These are phyloP conservation scores for Tupiocoris notatus DNA, from an alignment of 2,888 invertebrate species.

Conservation along the genomic window DNA sequence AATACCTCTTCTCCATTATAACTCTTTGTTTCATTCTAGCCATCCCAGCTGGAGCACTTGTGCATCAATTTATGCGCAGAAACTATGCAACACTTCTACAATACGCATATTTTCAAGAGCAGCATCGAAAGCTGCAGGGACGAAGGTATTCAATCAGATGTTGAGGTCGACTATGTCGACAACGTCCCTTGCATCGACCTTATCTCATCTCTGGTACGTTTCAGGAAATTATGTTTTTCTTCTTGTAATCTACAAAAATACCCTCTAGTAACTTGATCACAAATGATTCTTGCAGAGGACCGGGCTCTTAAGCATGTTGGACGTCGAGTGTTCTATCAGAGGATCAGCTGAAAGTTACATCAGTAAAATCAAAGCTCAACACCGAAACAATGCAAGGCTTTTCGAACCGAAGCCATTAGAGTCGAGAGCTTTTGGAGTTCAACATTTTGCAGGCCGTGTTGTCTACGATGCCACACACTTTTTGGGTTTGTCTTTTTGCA, in stretches of 20 bases:
- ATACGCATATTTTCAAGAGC: slow-evolving; percentile 93
- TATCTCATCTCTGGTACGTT: slow-evolving; percentile 79
- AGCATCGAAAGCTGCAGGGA: slow-evolving; percentile 90
- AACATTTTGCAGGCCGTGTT: slow-evolving; percentile 85
- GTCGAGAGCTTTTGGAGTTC: slow-evolving; percentile 80
- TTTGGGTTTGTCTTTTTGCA: slow-evolving; percentile 56
- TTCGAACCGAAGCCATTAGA: slow-evolving; percentile 77
- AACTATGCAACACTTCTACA: slow-evolving; percentile 97
- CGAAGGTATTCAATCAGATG: slow-evolving; percentile 85
- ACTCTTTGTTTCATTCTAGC: slow-evolving; percentile 54
- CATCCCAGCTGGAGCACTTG: slow-evolving; percentile 85
- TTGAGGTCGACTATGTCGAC: slow-evolving; percentile 91
- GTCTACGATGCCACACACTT: slow-evolving; percentile 87
- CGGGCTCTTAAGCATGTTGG: slow-evolving; percentile 86
- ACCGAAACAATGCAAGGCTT: slow-evolving; percentile 77
- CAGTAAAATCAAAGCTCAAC: slow-evolving; percentile 76
- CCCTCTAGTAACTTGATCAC: no score
- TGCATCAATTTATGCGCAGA: slow-evolving; percentile 95
- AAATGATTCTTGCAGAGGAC: slow-evolving; percentile 62
- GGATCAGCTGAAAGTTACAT: slow-evolving; percentile 78
- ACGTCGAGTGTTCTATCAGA: slow-evolving; percentile 84
- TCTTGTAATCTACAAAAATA: no score
- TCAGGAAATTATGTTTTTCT: no score
- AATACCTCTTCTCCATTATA: no score
- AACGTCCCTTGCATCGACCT: slow-evolving; percentile 95